These are phyloP conservation scores for Abramis brama DNA, from an alignment of 2,113 vertebrate species.

Conservation along the genomic window DNA sequence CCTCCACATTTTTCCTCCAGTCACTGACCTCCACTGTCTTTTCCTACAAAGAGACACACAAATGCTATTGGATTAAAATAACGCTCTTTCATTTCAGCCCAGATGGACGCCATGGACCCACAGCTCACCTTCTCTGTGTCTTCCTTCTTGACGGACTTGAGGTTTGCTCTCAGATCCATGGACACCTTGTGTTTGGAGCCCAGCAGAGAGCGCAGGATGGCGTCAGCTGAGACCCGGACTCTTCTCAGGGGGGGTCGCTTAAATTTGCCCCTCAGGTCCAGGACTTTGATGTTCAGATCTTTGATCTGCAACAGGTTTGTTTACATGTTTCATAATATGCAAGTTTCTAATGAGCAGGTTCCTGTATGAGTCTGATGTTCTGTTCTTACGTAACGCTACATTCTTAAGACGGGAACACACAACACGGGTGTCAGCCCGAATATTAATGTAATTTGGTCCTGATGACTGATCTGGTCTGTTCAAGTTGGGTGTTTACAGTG, in stretches of 20 bases:
- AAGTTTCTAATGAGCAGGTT: not conserved
- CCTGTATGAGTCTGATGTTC: not conserved
- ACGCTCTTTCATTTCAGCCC: not conserved
- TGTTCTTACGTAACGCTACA: not conserved
- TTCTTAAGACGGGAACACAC: not conserved
- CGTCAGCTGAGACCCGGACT: slow-evolving; percentile 91
- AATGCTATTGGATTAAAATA: not conserved
- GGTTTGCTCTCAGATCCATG: slow-evolving; percentile 93
- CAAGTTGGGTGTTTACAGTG: no score
- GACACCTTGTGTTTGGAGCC: slow-evolving; percentile 99
- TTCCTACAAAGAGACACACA: slow-evolving; percentile 72
- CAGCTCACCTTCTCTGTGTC: slow-evolving; percentile 92
- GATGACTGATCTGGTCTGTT: no score
- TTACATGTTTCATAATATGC: not conserved
- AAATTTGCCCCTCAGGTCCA: slow-evolving; percentile 94
- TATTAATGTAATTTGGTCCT: no score
- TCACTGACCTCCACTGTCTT: slow-evolving; percentile 88
- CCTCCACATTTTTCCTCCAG: slow-evolving; percentile 97
- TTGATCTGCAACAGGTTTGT: slow-evolving; percentile 80
- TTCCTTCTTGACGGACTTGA: slow-evolving; percentile 98
- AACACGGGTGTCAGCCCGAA: no score
- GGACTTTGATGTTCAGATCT: slow-evolving; percentile 93
- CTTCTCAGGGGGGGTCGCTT: slow-evolving; percentile 89
- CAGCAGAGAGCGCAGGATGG: slow-evolving; percentile 93
- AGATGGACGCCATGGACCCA: not conserved